Evolutionary conservation across 2,888 invertebrate genomes (phyloP), one percentile per base, ranked within the genome.

Genomic region (Mesorhabditis belari): DNA sequence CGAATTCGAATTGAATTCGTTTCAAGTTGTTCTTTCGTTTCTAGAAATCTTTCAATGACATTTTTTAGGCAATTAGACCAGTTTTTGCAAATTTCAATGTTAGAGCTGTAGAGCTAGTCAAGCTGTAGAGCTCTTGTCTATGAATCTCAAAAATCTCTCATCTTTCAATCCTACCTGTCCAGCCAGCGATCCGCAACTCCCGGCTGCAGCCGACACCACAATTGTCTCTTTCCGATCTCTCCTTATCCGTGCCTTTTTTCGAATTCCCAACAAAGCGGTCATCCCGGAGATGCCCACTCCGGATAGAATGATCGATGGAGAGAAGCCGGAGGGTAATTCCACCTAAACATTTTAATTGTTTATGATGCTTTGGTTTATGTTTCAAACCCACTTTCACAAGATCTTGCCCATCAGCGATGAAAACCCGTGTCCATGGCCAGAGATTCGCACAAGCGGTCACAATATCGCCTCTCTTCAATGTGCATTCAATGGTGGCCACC

Each of bases 161-260:
- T 17, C 49, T 5, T 19, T 12, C 25, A 25, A 35, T 4, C 24
- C 23, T 55, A 82, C 82, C 79, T 82, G 82, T 64, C 82, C 82
- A 27, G 82, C 82, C 6, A 83, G 52, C 5, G 80, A 77, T 4
- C 83, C 83, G 64, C 80, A 81, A 21, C 82, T 80, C 9, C 83
- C 83, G 17, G 82, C 82, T 19, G 83, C 83, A 29, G 79, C 82
- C 57, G 81, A 81, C 26, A 83, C 74, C 17, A 82, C 82, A 49
- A 80, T 74, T 5, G 81, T 81, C 65, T 82, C 81, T 61, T 77
- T 76, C 53, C 66, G 69, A 51, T 68, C 79, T 56, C 68, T 70
- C 5, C 66, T 74, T 55, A 83, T 71, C 63, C 77, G 73, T 62
- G 81, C 82, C 55, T 65, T 66, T 44, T 69, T 69, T 9, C 65